Conservation (phyloP, 2,113 vertebrate genomes). For the Halcyon malimbica region DNA sequence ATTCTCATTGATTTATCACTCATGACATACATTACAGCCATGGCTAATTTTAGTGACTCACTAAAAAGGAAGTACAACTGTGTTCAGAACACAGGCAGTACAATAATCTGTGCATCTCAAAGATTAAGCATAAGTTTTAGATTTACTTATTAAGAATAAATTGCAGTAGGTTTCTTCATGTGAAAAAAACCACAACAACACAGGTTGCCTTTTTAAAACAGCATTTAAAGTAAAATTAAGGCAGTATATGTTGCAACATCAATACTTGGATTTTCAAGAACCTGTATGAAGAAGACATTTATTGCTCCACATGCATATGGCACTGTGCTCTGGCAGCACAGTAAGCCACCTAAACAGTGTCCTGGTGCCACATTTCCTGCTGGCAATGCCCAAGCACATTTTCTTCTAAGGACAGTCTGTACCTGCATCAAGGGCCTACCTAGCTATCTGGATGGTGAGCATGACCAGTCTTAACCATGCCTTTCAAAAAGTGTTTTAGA, state of each 20-base stretch:
- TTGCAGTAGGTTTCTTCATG: not conserved
- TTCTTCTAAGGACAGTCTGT: not conserved
- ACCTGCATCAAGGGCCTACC: not conserved
- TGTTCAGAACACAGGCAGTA: not conserved
- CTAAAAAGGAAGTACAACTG: not conserved
- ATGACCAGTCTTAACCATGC: not conserved
- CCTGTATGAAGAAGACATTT: not conserved
- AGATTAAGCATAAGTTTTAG: not conserved
- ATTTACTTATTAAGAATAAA: not conserved
- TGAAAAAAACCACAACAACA: not conserved
- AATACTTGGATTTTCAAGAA: not conserved
- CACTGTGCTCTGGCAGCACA: not conserved
- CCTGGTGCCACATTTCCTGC: not conserved
- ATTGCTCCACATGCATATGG: not conserved
- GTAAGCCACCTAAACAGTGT: not conserved
- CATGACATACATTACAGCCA: conserved; percentile 23
- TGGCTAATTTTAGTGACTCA: conserved; percentile 53
- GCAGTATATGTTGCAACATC: not conserved
- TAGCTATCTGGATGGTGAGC: not conserved
- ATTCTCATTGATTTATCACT: conserved; percentile 66
- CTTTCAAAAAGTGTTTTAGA: not conserved
- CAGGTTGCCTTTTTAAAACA: not conserved
- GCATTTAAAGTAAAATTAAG: not conserved
- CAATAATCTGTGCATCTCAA: not conserved
- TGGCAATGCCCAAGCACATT: not conserved